A percentile compares a stretch with the other conserved stretches of the same genome.
Conservation (phyloP, 2,797 vertebrate genomes). For the Margarornis squamiger region DNA sequence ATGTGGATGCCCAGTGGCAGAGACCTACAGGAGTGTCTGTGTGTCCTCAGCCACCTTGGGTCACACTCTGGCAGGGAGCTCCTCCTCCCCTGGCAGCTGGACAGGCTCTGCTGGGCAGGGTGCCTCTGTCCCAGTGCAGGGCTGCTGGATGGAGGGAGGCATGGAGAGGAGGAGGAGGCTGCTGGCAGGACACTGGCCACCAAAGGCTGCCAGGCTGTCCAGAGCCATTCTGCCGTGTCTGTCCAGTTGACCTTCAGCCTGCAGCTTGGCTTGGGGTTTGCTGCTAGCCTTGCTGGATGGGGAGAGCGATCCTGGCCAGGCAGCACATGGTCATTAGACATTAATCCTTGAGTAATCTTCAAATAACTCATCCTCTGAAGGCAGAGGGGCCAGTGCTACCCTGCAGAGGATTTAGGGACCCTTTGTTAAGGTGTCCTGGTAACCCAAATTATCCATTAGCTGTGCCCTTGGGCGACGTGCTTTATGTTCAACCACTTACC, state of each 20-base stretch:
- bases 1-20: rapidly evolving
- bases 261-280: neutral
- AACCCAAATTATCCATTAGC: neutral
- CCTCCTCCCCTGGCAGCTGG: neutral
- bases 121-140: neutral
- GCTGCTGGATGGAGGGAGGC: neutral
- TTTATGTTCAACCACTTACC: neutral
- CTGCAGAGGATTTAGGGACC: neutral
- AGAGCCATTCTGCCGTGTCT: neutral
- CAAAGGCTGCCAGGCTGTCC: neutral
- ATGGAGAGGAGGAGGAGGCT: neutral
- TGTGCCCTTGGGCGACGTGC: neutral
- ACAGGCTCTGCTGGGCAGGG: neutral
- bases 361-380: neutral
- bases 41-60: neutral
- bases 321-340: rapidly evolving
- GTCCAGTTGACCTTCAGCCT: neutral
- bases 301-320: rapidly evolving
- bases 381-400: neutral
- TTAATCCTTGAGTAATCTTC: neutral
- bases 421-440: neutral
- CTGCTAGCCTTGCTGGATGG: neutral
- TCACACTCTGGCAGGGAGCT: neutral
- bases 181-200: neutral
- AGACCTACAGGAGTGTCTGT: neutral